A percentile compares a stretch with the other conserved stretches of the same genome.
Evolutionary conservation across 1,140 invertebrate species (phyloP).

Genomic region (Drosophila lacteicornis): DNA sequence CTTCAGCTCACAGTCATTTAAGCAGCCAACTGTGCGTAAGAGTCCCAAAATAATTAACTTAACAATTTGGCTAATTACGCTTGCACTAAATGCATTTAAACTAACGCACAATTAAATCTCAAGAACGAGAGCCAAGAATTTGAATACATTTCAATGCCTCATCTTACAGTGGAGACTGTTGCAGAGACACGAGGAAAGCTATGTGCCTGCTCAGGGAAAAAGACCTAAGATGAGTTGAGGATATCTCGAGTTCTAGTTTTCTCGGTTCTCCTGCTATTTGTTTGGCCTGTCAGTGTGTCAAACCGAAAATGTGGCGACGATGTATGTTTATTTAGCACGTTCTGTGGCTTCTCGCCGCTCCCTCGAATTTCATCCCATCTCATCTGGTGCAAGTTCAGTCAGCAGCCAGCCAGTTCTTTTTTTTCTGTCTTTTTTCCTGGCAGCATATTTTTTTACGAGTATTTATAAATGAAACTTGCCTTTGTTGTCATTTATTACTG

Average conservation of each 20-base stretch:
- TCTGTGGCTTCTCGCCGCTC: conserved; percentile 31
- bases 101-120: conserved; percentile 45
- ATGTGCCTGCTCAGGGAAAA: conserved; percentile 27
- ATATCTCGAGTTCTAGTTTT: conserved; percentile 16
- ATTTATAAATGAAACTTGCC: conserved; percentile 46
- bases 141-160: conserved; percentile 47
- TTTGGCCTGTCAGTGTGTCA: conserved; percentile 51
- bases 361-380: conserved; percentile 20
- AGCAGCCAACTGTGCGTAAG: conserved; percentile 27
- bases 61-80: conserved; percentile 52
- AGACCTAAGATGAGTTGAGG: conserved; percentile 15
- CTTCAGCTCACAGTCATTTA: conserved; percentile 29
- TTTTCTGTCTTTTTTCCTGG: conserved; percentile 9
- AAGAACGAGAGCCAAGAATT: conserved; percentile 39
- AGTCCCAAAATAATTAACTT: conserved; percentile 47
- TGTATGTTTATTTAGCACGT: conserved; percentile 55
- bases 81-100: conserved; percentile 47
- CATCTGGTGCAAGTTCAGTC: conserved; percentile 46
- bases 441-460: conserved; percentile 28
- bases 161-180: conserved; percentile 33
- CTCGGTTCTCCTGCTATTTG: conserved; percentile 29
- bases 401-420: conserved; percentile 26
- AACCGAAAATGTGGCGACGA: conserved; percentile 51
- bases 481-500: conserved; percentile 56
- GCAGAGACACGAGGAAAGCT: conserved; percentile 6